A percentile compares a stretch with the other conserved stretches of the same genome.
Conservation (phyloP, 2,888 invertebrate species). For the Stenichneumon culpator region DNA sequence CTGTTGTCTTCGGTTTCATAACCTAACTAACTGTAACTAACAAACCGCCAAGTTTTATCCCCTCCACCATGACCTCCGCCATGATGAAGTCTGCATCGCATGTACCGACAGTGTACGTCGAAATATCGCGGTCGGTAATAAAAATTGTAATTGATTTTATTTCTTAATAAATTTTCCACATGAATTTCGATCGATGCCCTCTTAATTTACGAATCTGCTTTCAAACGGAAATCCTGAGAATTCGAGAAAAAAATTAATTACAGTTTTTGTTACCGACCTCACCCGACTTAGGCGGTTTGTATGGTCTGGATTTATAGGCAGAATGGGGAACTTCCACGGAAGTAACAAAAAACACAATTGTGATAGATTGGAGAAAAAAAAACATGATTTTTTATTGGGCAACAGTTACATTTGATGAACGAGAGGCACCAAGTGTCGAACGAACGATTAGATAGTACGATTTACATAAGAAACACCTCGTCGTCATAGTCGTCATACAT, state of each 20-base stretch:
- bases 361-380: not conserved
- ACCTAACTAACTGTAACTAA: constrained; percentile 44
- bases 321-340: not conserved
- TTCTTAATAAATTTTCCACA: not conserved
- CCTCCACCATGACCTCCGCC: not conserved
- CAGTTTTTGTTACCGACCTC: no score
- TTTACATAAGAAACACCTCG: not conserved
- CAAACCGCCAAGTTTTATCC: constrained; percentile 34
- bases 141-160: not conserved
- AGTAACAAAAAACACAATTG: not conserved
- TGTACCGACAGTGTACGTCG: not conserved
- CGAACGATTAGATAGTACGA: constrained; percentile 22
- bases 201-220: not conserved
- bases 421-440: constrained; percentile 30
- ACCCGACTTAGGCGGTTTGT: no score
- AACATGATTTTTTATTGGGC: constrained; percentile 32
- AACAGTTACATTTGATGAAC: constrained; percentile 49
- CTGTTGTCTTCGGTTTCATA: constrained; percentile 26
- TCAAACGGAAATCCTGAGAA: not conserved
- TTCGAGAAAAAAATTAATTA: no score
- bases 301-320: not conserved
- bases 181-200: no score
- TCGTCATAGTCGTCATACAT: not conserved
- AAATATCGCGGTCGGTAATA: constrained; percentile 2
- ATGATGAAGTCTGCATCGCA: not conserved